Conservation (phyloP, 2,888 invertebrate species). For the Tetragnatha montana region DNA sequence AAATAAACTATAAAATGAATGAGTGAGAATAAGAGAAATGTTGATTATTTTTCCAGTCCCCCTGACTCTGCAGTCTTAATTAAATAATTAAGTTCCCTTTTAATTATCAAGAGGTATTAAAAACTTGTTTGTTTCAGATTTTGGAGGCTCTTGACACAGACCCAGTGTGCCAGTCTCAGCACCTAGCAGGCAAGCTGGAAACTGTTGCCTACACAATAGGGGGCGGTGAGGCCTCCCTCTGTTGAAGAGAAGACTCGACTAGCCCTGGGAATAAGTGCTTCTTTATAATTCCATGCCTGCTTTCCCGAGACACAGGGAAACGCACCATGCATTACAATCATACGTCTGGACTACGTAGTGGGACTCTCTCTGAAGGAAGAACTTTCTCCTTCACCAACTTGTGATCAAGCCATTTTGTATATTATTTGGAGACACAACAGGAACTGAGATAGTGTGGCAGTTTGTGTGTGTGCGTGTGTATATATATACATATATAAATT, state of each 20-base stretch:
- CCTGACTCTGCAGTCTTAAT: too few relatives aligned
- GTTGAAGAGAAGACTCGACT: constrained; percentile 43
- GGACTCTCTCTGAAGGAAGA: constrained; percentile 20
- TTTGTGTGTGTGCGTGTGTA: constrained; percentile 18
- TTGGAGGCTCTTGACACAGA: constrained; percentile 89
- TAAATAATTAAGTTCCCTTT: background rate
- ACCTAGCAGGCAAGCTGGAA: constrained; percentile 93
- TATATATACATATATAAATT: constrained; percentile 60
- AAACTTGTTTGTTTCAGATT: constrained; percentile 79
- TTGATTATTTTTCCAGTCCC: too few relatives aligned
- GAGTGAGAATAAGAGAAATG: too few relatives aligned
- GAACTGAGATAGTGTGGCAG: constrained; percentile 1
- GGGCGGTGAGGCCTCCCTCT: constrained; percentile 82
- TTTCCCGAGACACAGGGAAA: constrained; percentile 12
- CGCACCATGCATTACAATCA: constrained; percentile 54
- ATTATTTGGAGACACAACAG: constrained; percentile 17
- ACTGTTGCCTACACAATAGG: constrained; percentile 95
- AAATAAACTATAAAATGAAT: too few relatives aligned
- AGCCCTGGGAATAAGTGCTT: constrained; percentile 22
- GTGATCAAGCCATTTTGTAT: constrained; percentile 70
- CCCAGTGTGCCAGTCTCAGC: constrained; percentile 89
- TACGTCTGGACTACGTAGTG: constrained; percentile 51
- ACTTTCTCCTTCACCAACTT: constrained; percentile 44
- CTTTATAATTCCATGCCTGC: constrained; percentile 42
- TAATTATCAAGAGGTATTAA: too few relatives aligned